Evolutionary conservation across 2,797 vertebrate genomes (phyloP).

Genomic region (Scleropages formosus): DNA sequence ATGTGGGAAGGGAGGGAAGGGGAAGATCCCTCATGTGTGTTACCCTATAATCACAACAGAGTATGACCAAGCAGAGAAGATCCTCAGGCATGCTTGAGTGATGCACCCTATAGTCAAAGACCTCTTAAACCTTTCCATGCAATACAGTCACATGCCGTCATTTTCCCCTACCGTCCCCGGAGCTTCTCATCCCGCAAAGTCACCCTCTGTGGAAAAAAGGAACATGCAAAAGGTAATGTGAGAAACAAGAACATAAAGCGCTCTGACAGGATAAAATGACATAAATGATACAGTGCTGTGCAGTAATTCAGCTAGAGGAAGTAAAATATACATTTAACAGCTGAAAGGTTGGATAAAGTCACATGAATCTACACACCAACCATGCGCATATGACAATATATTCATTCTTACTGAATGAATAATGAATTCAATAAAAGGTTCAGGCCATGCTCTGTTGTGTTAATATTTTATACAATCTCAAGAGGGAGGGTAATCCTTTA

Average conservation of each 20-base stretch:
- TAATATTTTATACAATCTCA: no score
- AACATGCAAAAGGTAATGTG: background rate
- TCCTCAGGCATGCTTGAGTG: background rate
- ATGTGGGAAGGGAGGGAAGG: background rate
- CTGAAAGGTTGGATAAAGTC: background rate
- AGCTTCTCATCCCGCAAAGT: slow-evolving; percentile 48
- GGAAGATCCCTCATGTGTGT: background rate
- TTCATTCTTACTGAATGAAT: no score
- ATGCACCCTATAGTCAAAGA: background rate
- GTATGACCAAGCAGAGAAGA: background rate
- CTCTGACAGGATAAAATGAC: background rate
- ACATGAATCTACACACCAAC: background rate
- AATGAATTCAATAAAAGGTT: no score
- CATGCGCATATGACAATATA: background rate
- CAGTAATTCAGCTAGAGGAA: no score
- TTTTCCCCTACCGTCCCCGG: slow-evolving; percentile 48
- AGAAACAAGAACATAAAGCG: background rate
- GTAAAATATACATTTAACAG: background rate
- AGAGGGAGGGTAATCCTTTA: no score
- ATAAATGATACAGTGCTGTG: background rate
- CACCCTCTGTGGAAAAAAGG: slow-evolving; percentile 59
- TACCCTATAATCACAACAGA: background rate
- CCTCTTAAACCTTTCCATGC: background rate
- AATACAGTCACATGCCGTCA: background rate
- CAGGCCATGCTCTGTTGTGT: no score